A percentile compares a stretch with the other conserved stretches of the same genome.
phyloP scores from a whole-genome alignment of 2,888 invertebrate species.

The Neoaliturus tenellus region DNA sequence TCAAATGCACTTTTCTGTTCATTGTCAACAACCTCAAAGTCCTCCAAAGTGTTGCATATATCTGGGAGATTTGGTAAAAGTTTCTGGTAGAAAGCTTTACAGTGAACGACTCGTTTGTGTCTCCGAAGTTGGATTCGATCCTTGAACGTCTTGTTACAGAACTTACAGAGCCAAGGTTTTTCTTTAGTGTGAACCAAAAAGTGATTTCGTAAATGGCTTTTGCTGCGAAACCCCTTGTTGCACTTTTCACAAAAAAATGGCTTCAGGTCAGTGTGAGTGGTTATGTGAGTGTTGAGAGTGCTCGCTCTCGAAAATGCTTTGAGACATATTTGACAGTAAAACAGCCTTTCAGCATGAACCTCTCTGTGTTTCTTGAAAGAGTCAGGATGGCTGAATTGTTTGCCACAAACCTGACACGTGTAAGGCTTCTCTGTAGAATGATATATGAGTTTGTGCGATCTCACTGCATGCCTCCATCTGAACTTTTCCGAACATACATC shows the following conservation, averaged over 20 bases:
- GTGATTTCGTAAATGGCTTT: constrained; percentile 24
- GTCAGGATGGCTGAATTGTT: constrained; percentile 31
- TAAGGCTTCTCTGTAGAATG: constrained; percentile 24
- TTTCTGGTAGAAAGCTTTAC: not conserved
- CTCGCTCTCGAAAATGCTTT: constrained; percentile 16
- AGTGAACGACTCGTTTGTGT: constrained; percentile 19
- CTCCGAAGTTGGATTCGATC: not conserved
- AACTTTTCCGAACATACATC: constrained; percentile 2
- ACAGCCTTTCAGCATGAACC: constrained; percentile 19
- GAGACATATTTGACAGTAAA: constrained; percentile 35
- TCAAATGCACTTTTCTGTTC: not conserved
- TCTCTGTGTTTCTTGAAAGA: constrained; percentile 31
- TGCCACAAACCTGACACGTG: not conserved
- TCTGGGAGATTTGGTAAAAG: not conserved
- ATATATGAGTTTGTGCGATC: constrained; percentile 37
- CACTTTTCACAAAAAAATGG: constrained; percentile 47
- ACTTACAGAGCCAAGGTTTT: constrained; percentile 25
- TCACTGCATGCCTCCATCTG: constrained; percentile 37
- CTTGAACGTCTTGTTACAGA: constrained; percentile 27
- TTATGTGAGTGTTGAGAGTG: constrained; percentile 44
- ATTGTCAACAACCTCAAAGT: not conserved
- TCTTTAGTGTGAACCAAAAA: constrained; percentile 45
- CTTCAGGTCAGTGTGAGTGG: constrained; percentile 47
- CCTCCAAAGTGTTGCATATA: not conserved
- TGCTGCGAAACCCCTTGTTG: constrained; percentile 20